Conservation (phyloP, 2,797 vertebrate genomes). For the Pipistrellus kuhlii region DNA sequence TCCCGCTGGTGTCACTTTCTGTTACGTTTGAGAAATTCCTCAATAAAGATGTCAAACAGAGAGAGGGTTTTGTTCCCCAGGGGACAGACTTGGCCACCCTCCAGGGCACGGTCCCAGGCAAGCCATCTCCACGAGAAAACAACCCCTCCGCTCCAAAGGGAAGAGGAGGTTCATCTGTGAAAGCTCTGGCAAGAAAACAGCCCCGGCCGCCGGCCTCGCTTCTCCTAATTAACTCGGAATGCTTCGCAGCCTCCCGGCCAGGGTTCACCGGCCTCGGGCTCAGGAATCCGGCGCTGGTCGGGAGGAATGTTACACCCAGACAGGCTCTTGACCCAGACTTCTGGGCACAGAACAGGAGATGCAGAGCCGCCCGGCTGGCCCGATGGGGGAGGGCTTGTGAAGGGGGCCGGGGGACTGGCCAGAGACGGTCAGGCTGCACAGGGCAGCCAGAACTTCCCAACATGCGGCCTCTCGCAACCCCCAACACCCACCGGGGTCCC, state of each 20-base stretch:
- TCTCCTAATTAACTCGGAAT: conserved; percentile 9
- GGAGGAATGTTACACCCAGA: neutral
- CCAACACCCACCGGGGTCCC: accelerated
- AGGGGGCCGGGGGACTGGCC: neutral
- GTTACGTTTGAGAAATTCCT: conserved; percentile 89
- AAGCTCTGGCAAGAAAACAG: conserved; percentile 45
- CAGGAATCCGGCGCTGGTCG: conserved; percentile 30
- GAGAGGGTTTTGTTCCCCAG: conserved; percentile 80
- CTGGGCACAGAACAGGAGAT: neutral
- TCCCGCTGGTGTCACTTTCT: conserved; percentile 86
- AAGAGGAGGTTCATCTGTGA: conserved; percentile 61
- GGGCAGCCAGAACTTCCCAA: neutral
- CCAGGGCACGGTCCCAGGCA: conserved; percentile 84
- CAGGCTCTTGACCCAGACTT: neutral
- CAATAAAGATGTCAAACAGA: conserved; percentile 90
- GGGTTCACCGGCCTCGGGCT: neutral
- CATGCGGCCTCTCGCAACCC: neutral
- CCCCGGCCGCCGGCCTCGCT: neutral
- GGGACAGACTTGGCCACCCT: conserved; percentile 84
- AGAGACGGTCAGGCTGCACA: neutral
- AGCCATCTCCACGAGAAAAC: conserved; percentile 83
- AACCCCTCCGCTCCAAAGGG: conserved; percentile 57
- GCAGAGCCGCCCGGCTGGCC: neutral
- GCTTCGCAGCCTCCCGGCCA: neutral
- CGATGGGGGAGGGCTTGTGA: accelerated